Evolutionary conservation across 2,113 vertebrate species (phyloP).

Genomic region (Sinocyclocheilus anophthalmus): DNA sequence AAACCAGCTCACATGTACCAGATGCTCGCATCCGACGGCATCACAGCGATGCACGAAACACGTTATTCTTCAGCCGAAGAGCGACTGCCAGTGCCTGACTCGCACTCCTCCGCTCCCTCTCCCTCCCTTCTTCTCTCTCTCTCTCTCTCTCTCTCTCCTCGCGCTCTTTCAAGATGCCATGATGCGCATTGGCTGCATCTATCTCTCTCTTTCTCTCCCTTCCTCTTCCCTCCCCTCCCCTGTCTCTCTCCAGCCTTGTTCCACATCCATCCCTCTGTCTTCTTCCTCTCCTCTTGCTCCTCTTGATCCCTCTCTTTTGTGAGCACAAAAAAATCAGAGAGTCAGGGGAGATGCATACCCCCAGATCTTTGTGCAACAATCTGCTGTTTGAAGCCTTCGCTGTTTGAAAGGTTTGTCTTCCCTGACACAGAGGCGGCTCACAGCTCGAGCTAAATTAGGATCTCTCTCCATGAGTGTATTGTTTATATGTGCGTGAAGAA

Average conservation of each 20-base stretch:
- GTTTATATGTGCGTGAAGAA: slow-evolving; percentile 17
- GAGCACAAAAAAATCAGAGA: slow-evolving; percentile 28
- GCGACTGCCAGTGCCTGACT: slow-evolving; percentile 64
- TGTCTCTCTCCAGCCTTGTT: slow-evolving; percentile 8
- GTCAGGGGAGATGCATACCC: slow-evolving; percentile 6
- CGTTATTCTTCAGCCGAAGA: slow-evolving; percentile 66
- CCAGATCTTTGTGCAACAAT: slow-evolving; percentile 43
- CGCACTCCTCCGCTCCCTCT: slow-evolving; percentile 27
- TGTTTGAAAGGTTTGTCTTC: slow-evolving; percentile 21
- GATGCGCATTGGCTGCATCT: slow-evolving; percentile 76
- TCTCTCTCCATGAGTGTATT: slow-evolving; percentile 1
- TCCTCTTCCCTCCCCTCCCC: slow-evolving; percentile 37
- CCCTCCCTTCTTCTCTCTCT: slow-evolving; percentile 56
- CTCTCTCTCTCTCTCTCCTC: slow-evolving; percentile 59
- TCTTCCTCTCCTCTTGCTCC: slow-evolving; percentile 49
- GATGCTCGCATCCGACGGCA: slow-evolving; percentile 72
- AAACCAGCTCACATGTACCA: slow-evolving; percentile 48
- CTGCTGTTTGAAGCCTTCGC: slow-evolving; percentile 32
- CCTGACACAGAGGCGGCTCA: slow-evolving; percentile 19
- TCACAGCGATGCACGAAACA: slow-evolving; percentile 60
- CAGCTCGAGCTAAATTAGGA: slow-evolving; percentile 38
- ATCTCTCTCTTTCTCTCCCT: slow-evolving; percentile 52
- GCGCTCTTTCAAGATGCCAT: slow-evolving; percentile 68
- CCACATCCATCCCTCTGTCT: slow-evolving; percentile 51
- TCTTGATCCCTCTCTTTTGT: slow-evolving; percentile 57